phyloP scores from a whole-genome alignment of 2,113 vertebrate genomes.

The Laticauda colubrina region DNA sequence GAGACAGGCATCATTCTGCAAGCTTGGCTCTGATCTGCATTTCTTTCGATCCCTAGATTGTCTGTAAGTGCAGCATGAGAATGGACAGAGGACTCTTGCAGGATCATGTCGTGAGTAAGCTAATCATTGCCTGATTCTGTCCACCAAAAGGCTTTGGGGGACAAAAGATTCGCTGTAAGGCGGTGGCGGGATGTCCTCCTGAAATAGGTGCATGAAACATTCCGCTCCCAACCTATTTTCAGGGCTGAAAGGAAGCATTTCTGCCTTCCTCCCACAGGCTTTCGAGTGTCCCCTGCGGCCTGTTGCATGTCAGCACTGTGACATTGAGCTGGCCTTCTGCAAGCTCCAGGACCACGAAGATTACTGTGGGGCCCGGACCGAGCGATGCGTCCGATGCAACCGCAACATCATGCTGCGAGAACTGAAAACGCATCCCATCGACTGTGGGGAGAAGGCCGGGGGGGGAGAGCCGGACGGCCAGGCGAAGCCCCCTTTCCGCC shows the following conservation, averaged over 20 bases:
- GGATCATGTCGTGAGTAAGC: constrained; percentile 82
- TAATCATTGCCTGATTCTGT: rapidly evolving
- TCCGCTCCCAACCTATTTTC: not conserved
- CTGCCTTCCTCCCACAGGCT: not conserved
- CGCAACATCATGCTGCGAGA: constrained; percentile 85
- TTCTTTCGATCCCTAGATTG: constrained; percentile 71
- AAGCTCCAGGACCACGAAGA: constrained; percentile 87
- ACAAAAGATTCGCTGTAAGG: not conserved
- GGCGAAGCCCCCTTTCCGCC: not conserved
- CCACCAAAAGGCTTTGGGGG: not conserved
- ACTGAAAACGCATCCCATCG: constrained; percentile 75
- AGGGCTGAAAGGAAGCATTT: not conserved
- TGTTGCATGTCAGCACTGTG: constrained; percentile 86
- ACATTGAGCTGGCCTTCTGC: constrained; percentile 82
- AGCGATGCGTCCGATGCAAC: constrained; percentile 81
- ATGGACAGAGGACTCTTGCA: constrained; percentile 83
- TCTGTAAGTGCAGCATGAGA: constrained; percentile 89
- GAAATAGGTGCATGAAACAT: not conserved
- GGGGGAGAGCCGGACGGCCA: constrained; percentile 60
- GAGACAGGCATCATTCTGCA: not conserved
- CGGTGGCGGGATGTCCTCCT: not conserved
- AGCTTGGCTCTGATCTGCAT: not conserved
- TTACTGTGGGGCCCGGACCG: constrained; percentile 90
- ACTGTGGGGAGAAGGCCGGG: constrained; percentile 74
- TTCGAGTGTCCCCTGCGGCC: constrained; percentile 78